phyloP scores from a whole-genome alignment of 2,888 invertebrate species.

The Andrena hattorfiana region DNA sequence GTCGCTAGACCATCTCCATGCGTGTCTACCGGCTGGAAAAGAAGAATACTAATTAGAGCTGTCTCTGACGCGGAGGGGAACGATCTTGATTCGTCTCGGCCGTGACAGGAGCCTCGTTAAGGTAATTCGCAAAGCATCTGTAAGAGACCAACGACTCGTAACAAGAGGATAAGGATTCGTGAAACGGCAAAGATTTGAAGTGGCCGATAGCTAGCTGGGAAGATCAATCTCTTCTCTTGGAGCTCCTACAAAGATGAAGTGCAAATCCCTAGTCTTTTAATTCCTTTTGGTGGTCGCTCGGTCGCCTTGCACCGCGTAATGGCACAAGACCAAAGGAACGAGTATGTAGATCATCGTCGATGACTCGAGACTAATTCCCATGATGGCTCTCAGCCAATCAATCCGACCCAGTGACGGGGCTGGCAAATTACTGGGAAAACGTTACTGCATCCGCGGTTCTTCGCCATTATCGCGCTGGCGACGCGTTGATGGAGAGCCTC shows the following conservation, averaged over 20 bases:
- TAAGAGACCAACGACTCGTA: background rate
- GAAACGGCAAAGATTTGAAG: no score
- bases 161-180: background rate
- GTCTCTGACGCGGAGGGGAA: constrained; percentile 3
- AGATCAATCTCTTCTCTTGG: no score
- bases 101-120: background rate
- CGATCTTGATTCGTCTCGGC: background rate
- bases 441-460: background rate
- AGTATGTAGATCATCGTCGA: constrained; percentile 20
- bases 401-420: background rate
- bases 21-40: constrained; percentile 3
- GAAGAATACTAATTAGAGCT: constrained; percentile 15
- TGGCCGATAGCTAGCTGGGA: no score
- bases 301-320: background rate
- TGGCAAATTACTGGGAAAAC: constrained; percentile 16
- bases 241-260: background rate
- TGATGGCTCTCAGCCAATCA: constrained; percentile 12
- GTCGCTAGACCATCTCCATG: constrained; percentile 47
- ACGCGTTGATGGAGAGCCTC: background rate
- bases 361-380: constrained; percentile 21
- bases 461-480: background rate
- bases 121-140: background rate
- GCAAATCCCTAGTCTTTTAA: no score
- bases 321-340: background rate
- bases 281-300: no score